Evolutionary conservation across 2,797 vertebrate species (phyloP).

Genomic region (Naso thynnoides): DNA sequence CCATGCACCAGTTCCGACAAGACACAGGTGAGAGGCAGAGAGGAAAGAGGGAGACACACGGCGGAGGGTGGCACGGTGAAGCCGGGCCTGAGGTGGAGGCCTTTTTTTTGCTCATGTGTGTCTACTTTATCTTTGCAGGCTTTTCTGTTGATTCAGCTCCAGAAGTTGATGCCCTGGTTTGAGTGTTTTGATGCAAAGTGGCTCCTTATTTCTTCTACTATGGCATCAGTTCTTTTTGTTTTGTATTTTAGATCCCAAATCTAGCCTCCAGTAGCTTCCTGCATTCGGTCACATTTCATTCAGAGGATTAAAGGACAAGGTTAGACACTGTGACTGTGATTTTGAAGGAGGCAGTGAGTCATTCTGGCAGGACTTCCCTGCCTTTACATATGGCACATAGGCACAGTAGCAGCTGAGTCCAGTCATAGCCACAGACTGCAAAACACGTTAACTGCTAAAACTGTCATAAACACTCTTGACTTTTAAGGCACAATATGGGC

Average conservation of each 20-base stretch:
- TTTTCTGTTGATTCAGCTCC: constrained; percentile 12
- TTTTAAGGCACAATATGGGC: constrained; percentile 1
- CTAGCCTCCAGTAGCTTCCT: neutral
- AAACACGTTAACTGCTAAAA: neutral
- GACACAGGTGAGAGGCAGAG: constrained; percentile 87
- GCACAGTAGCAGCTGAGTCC: constrained; percentile 32
- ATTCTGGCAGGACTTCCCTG: constrained; percentile 14
- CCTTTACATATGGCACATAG: constrained; percentile 8
- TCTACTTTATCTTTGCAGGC: constrained; percentile 3
- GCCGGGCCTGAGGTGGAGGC: constrained; percentile 65
- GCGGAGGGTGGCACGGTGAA: constrained; percentile 13
- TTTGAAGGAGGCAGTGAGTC: constrained; percentile 22
- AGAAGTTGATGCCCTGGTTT: constrained; percentile 7
- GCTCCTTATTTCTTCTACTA: constrained; percentile 7
- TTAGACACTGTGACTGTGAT: neutral
- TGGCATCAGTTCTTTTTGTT: neutral
- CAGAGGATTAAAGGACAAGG: neutral
- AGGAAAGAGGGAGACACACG: neutral
- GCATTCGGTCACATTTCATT: neutral
- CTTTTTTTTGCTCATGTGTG: constrained; percentile 35
- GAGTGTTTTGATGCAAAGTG: constrained; percentile 4
- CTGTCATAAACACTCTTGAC: neutral
- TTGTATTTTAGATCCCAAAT: neutral
- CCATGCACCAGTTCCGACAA: constrained; percentile 96
- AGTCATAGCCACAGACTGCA: constrained; percentile 15